phyloP scores from a whole-genome alignment of 92 coral and sea anemone genomes.

The Hydrozoanthus gracilis region DNA sequence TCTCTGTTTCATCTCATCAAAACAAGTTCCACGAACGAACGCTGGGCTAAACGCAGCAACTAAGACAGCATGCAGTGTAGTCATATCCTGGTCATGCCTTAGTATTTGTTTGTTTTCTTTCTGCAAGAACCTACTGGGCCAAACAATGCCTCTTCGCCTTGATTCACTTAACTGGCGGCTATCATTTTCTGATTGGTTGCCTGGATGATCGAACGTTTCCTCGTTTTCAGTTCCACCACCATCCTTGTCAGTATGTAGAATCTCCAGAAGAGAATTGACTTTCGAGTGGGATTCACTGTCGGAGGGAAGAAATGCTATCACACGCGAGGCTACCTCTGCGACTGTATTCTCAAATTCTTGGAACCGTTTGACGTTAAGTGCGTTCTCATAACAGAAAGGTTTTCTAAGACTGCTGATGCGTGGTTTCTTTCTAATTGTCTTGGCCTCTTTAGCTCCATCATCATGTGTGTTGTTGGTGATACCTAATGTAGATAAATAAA shows the following conservation, averaged over 20 bases:
- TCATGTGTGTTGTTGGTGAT: slow-evolving; percentile 2
- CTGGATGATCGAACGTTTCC: neutral
- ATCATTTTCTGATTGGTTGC: neutral
- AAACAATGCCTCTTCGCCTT: too few species aligned
- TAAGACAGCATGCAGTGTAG: slow-evolving; percentile 9
- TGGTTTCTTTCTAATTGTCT: neutral
- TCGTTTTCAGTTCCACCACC: neutral
- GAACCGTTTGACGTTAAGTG: slow-evolving; percentile 35
- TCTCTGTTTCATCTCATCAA: slow-evolving; percentile 28
- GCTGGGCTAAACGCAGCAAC: slow-evolving; percentile 44
- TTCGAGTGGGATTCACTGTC: slow-evolving; percentile 15
- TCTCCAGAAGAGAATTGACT: slow-evolving; percentile 22
- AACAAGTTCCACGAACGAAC: slow-evolving; percentile 34
- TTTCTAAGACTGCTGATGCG: slow-evolving; percentile 36
- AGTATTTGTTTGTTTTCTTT: neutral
- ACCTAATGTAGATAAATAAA: neutral
- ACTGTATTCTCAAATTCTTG: slow-evolving; percentile 47
- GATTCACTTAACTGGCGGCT: neutral
- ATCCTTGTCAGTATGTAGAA: slow-evolving; percentile 36
- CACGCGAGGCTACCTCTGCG: slow-evolving; percentile 46
- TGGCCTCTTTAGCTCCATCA: neutral
- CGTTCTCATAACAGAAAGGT: slow-evolving; percentile 1
- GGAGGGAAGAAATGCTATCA: slow-evolving; percentile 4
- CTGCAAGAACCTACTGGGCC: too few species aligned
- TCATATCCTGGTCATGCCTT: neutral